A percentile compares a stretch with the other conserved stretches of the same genome.
Evolutionary conservation across 2,888 invertebrate genomes (phyloP).

Genomic region (Amphipyra berbera): DNA sequence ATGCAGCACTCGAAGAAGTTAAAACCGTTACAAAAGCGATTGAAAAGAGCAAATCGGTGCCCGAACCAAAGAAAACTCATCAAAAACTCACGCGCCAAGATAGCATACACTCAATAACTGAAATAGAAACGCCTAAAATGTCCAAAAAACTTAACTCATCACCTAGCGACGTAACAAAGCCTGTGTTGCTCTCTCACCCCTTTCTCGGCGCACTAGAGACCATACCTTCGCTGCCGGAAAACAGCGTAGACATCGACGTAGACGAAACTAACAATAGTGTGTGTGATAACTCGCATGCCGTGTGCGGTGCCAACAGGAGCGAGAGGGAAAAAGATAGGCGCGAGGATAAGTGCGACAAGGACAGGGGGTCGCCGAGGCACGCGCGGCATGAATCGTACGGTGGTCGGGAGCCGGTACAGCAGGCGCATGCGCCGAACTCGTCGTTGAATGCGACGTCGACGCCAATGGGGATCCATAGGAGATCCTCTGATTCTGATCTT

Average conservation of each 20-base stretch:
- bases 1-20: neutral
- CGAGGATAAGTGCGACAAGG: constrained; percentile 71
- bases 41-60: constrained; percentile 38
- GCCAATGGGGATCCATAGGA: constrained; percentile 91
- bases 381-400: constrained; percentile 90
- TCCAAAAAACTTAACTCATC: constrained; percentile 74
- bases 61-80: constrained; percentile 50
- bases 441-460: constrained; percentile 85
- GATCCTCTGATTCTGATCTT: constrained; percentile 98
- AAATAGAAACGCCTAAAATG: constrained; percentile 75
- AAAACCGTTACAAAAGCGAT: constrained; percentile 4
- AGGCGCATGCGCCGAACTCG: constrained; percentile 71
- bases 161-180: constrained; percentile 72
- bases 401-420: constrained; percentile 76
- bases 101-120: constrained; percentile 77
- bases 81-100: constrained; percentile 78
- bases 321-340: constrained; percentile 74
- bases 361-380: constrained; percentile 84
- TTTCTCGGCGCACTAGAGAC: constrained; percentile 82
- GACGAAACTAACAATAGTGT: constrained; percentile 87
- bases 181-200: constrained; percentile 80
- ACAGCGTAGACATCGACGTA: constrained; percentile 76
- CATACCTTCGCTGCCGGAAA: constrained; percentile 84
- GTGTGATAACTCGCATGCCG: constrained; percentile 90
- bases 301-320: constrained; percentile 85